Evolutionary conservation across 2,113 vertebrate species (phyloP).

Genomic region (Empidonax alnorum): DNA sequence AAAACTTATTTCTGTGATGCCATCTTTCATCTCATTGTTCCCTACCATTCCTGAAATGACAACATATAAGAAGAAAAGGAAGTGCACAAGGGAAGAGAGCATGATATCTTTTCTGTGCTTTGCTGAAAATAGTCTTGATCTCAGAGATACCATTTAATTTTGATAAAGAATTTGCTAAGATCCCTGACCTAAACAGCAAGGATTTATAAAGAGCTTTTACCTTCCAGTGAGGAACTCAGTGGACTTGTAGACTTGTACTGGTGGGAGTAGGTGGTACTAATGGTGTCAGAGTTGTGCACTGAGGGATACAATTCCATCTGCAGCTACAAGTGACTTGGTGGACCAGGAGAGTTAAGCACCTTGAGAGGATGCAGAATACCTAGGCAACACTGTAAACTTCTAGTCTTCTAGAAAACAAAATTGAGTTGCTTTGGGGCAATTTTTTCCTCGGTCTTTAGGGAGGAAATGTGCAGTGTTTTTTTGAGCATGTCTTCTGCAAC

Average conservation of each 20-base stretch:
- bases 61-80: not conserved
- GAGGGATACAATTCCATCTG: not conserved
- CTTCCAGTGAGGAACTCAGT: not conserved
- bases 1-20: not conserved
- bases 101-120: not conserved
- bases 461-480: not conserved
- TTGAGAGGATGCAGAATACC: not conserved
- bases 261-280: not conserved
- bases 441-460: not conserved
- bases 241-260: not conserved
- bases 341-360: not conserved
- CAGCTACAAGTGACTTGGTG: not conserved
- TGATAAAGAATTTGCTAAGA: not conserved
- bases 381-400: not conserved
- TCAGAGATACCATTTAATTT: not conserved
- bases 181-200: not conserved
- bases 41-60: not conserved
- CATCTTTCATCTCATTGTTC: not conserved
- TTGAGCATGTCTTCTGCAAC: accelerated
- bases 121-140: not conserved
- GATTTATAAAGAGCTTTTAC: not conserved
- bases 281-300: not conserved
- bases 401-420: not conserved
- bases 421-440: not conserved
- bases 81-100: not conserved